Evolutionary conservation across 2,888 invertebrate species (phyloP).

Genomic region (Blastobasis adustella): DNA sequence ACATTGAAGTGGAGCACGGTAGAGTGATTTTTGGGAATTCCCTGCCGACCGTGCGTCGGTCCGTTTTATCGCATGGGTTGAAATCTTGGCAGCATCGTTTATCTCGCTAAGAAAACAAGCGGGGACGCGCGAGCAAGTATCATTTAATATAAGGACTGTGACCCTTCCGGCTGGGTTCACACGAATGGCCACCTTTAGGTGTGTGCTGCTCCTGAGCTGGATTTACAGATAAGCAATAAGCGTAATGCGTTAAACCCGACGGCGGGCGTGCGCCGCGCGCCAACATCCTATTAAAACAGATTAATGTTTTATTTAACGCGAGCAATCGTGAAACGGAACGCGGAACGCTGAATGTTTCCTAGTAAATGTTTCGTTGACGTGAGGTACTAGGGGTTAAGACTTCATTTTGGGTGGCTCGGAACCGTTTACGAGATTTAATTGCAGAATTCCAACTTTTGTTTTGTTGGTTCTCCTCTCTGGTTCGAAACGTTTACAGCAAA

Average conservation of each 20-base stretch:
- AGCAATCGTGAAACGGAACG: neutral
- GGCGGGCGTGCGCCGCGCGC: neutral
- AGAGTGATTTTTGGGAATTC: no score
- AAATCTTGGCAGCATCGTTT: neutral
- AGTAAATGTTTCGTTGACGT: neutral
- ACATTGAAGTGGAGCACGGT: no score
- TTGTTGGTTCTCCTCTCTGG: no score
- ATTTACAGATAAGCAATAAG: constrained; percentile 7
- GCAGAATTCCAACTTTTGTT: no score
- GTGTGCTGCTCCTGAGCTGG: neutral
- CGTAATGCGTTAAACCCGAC: constrained; percentile 2
- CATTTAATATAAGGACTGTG: constrained; percentile 6
- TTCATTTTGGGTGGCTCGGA: no score
- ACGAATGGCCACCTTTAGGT: constrained; percentile 4
- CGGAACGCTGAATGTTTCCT: neutral
- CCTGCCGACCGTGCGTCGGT: no score
- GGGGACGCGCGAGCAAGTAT: constrained; percentile 3
- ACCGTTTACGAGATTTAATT: no score
- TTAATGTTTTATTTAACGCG: constrained; percentile 3
- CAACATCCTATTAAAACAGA: constrained; percentile 6
- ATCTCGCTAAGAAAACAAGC: neutral
- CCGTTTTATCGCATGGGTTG: neutral
- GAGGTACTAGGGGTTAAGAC: no score
- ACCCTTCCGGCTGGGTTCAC: constrained; percentile 7
- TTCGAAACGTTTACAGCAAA: no score